Conservation (phyloP, 1,140 invertebrate species). For the Leptestheria dahalacensis region DNA sequence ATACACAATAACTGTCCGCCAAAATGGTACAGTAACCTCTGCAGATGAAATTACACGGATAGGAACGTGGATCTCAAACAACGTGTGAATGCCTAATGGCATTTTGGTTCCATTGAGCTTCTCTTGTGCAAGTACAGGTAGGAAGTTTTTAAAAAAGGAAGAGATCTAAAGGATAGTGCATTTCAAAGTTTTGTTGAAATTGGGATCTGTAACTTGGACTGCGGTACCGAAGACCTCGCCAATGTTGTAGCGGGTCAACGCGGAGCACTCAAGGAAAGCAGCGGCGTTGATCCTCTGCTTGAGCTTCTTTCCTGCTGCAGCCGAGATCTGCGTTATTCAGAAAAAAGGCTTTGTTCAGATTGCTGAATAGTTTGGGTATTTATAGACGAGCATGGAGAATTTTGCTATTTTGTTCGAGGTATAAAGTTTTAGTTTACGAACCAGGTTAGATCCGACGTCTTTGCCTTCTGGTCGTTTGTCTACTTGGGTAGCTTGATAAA, state of each 20-base stretch:
- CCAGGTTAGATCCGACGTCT: too few species aligned
- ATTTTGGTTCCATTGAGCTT: too few species aligned
- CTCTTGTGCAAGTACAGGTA: not conserved
- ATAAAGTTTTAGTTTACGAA: too few species aligned
- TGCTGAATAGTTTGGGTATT: not conserved
- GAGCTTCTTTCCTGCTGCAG: conserved; percentile 59
- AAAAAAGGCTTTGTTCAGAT: not conserved
- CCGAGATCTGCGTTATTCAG: conserved; percentile 30
- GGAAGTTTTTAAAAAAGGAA: not conserved
- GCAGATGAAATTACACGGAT: too few species aligned
- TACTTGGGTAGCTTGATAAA: too few species aligned
- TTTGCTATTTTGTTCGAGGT: too few species aligned
- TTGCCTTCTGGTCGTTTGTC: too few species aligned
- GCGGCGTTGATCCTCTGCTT: conserved; percentile 59
- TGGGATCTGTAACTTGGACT: conserved; percentile 36
- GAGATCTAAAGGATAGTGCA: not conserved
- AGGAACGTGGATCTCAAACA: too few species aligned
- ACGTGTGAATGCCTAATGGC: too few species aligned
- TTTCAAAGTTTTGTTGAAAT: not conserved
- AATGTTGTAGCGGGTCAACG: conserved; percentile 55
- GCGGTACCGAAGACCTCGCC: conserved; percentile 60
- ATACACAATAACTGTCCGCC: not conserved
- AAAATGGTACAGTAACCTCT: too few species aligned
- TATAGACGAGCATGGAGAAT: too few species aligned
- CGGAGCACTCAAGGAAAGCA: conserved; percentile 72